Evolutionary conservation across 2,888 invertebrate genomes (phyloP).

Genomic region (Torymus auratus): DNA sequence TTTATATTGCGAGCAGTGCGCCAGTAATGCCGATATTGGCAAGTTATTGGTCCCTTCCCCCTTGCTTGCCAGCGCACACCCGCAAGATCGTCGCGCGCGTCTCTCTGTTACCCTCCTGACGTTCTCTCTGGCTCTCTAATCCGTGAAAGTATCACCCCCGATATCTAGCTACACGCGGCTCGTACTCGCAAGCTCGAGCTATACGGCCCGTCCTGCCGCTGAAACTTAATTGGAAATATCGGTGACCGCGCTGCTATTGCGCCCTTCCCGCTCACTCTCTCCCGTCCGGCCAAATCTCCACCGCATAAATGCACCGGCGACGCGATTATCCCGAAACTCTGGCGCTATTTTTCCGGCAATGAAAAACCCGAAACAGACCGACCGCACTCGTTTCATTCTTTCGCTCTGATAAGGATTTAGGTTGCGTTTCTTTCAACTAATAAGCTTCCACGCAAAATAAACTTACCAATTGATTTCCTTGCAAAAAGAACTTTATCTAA

Average conservation of each 20-base stretch:
- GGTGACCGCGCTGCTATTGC: constrained; percentile 45
- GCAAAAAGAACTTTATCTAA: too few species aligned
- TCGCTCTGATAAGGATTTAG: too few species aligned
- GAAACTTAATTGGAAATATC: constrained; percentile 73
- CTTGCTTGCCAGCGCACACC: constrained; percentile 56
- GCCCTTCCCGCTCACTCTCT: constrained; percentile 12
- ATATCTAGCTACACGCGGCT: constrained; percentile 52
- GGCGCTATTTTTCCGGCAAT: constrained; percentile 20
- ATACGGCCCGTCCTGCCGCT: constrained; percentile 35
- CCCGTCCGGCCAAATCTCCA: constrained; percentile 35
- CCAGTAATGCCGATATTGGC: constrained; percentile 75
- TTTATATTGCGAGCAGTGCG: constrained; percentile 75
- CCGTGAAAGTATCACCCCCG: constrained; percentile 65
- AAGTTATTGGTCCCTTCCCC: constrained; percentile 72
- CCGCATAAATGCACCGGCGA: constrained; percentile 43
- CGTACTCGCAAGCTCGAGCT: constrained; percentile 2
- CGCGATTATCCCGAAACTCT: constrained; percentile 28
- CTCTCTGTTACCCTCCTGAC: constrained; percentile 37
- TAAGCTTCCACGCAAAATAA: too few species aligned
- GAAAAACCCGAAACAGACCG: neutral
- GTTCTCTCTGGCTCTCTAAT: constrained; percentile 66
- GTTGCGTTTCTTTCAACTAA: too few species aligned
- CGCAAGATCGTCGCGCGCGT: constrained; percentile 59
- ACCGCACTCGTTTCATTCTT: too few species aligned
- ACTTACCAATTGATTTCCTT: too few species aligned